Percentiles rank a stretch among this genome's conserved stretches.
Evolutionary conservation across 1,140 invertebrate genomes (phyloP).

Genomic region (Lepidostoma basale): DNA sequence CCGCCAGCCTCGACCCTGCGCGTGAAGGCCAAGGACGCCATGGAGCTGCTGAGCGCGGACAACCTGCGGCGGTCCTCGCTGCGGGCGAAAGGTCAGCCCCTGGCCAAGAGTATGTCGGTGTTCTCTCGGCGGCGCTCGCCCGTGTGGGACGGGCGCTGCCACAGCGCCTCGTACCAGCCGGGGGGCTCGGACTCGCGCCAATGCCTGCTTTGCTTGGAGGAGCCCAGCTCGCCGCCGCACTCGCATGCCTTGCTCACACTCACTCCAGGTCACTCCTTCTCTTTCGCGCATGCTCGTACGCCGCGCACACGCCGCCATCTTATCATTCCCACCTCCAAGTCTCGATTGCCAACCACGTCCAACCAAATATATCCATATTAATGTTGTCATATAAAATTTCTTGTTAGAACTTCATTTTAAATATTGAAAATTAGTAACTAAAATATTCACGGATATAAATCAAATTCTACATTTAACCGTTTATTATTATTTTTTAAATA

Average conservation of each 20-base stretch:
- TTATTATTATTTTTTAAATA: too few relatives aligned
- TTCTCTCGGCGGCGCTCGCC: slow-evolving; percentile 15
- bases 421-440: too few relatives aligned
- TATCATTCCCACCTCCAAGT: not conserved
- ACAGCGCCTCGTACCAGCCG: slow-evolving; percentile 24
- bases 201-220: slow-evolving; percentile 33
- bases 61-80: slow-evolving; percentile 38
- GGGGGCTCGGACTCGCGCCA: slow-evolving; percentile 28
- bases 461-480: too few relatives aligned
- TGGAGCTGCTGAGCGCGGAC: slow-evolving; percentile 42
- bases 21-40: slow-evolving; percentile 39
- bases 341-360: not conserved
- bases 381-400: too few relatives aligned
- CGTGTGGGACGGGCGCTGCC: slow-evolving; percentile 16
- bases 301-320: not conserved
- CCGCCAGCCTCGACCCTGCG: slow-evolving; percentile 31
- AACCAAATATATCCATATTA: too few relatives aligned
- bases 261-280: not conserved
- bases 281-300: not conserved
- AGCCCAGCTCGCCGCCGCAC: not conserved
- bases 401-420: too few relatives aligned
- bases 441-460: too few relatives aligned
- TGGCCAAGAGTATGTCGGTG: slow-evolving; percentile 38
- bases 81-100: slow-evolving; percentile 42
- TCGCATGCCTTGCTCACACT: not conserved